A percentile compares a stretch with the other conserved stretches of the same genome.
These are phyloP conservation scores for Limosa lapponica DNA, from an alignment of 2,797 vertebrate genomes.

Conservation along the genomic window DNA sequence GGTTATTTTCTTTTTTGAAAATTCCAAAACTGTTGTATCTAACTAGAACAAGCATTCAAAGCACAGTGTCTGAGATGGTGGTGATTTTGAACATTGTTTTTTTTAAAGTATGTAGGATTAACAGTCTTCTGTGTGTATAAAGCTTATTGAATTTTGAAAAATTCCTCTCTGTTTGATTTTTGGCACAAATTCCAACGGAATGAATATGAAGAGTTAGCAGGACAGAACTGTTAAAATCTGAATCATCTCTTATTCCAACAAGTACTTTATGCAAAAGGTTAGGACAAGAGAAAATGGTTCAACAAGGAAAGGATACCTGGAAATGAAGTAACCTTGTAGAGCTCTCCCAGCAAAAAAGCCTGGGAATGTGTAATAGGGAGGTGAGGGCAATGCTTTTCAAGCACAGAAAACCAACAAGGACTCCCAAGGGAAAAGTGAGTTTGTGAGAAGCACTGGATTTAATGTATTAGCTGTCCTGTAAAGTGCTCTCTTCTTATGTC, in stretches of 20 bases:
- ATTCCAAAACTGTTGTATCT: background rate
- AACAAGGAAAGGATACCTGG: background rate
- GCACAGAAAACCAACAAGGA: background rate
- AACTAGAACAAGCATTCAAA: background rate
- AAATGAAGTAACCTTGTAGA: background rate
- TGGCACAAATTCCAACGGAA: background rate
- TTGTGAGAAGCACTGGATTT: background rate
- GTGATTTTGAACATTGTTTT: background rate
- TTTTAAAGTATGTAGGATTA: background rate
- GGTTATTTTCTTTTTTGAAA: background rate
- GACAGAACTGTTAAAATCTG: background rate
- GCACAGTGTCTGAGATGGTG: background rate
- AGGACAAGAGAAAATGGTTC: background rate
- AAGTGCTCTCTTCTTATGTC: background rate
- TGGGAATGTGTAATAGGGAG: fast-evolving
- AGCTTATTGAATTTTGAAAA: background rate
- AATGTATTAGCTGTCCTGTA: background rate
- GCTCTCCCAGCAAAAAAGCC: background rate
- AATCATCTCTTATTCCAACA: background rate
- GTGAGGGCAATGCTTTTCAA: background rate
- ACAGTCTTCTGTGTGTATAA: background rate
- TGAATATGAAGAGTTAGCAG: background rate
- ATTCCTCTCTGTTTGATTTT: background rate
- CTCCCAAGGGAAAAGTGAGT: background rate
- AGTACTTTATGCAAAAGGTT: background rate